Base-by-base conservation (phyloP, 2,113 vertebrate species). In the Eulemur rufifrons region DNA sequence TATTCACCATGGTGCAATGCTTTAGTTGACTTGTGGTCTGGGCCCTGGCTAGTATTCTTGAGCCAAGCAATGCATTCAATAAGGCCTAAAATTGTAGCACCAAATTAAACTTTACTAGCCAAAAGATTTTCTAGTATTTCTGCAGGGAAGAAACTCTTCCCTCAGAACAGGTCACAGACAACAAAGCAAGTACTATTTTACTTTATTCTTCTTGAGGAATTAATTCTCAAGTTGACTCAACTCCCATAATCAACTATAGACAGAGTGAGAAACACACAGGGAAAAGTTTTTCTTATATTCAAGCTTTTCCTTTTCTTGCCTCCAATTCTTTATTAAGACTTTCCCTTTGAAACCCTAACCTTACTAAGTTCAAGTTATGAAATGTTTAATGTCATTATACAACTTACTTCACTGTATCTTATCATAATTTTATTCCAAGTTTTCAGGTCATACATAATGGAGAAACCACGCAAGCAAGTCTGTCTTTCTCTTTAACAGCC, bases 1-100 rank as follows among this genome's bases (percentile, higher is more conserved):
- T 50, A 68, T 6, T 8, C 12, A 25, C 0, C 4, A 2, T 13
- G 29, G 6, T 32, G 14, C 1, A 64, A 47, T 39, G 42, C 2
- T 92, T 15, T 12, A 34, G 68, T 18, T 90, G 25, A 66, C 18
- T 85, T 3, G 34, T 23, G 2, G 21, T 73, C 47, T 54, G 13
- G 21, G 39, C 11, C 2, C 9, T 25, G 4, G 1, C 2, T 29
- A 69, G 39, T 20, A 42, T 10, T 69, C 5, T 61, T 61, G 29
- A 93, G 23, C 0, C 15, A 42, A 32, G 7, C 9, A n/a, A 76
- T n/a, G 5, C 11, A 29, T 82, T 73, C 27, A 68, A 4, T 12
- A 68, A 61, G 11, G 4, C 8, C 4, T 93, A 64, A n/a, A 64
- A 47, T 69, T 27, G 11, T 2, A 77, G 6, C 29, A 83, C 3